Evolutionary conservation across 2,888 invertebrate species (phyloP), one percentile per base, ranked within the genome.

Genomic region (Lamellibrachia columna): DNA sequence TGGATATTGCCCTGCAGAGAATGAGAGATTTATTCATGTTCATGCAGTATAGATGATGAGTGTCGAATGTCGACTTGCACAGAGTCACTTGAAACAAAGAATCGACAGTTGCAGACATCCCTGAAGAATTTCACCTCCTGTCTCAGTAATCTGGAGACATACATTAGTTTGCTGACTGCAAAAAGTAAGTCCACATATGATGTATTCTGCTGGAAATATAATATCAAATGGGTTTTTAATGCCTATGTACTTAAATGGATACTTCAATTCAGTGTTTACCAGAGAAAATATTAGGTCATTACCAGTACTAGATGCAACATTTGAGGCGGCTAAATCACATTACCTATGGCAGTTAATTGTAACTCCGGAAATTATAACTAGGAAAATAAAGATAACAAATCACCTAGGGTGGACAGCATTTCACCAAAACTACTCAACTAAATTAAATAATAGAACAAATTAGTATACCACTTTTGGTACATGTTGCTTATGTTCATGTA

Each of bases 41-140:
- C 28, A 94, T 95, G 60, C 95, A 96, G 96, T 94, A 93, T 96
- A 52, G 96, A 96, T 93, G 96, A 96, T 93, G 96, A 96, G 93
- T 95, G 95, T 95, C 95, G 95, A 75, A 94, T 96, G 22, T 96
- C 96, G 3, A 95, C 96, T 2, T 96, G 96, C 93, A 95, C 96
- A 2, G 94, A 95, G 7, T 95, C 95, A 15, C 94, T 96, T 90
- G 95, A 95, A 91, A 93, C 95, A 58, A 96, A 96, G 93, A 96
- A 96, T 93, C 95, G 94, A 94, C 96, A 96, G 52, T 94, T 96
- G 52, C 94, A 95, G 92, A 92, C 94, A n/a, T 94, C 95, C 22
- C 92, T 96, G 91, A 94, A 95, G 93, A 94, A 94, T 92, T 94
- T 96, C 22, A 95, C 94, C 60, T 93, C 95, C 40, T 94, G 95